Percentiles rank a stretch among this genome's conserved stretches.
phyloP scores from a whole-genome alignment of 2,888 invertebrate genomes.

The Noctua comes region DNA sequence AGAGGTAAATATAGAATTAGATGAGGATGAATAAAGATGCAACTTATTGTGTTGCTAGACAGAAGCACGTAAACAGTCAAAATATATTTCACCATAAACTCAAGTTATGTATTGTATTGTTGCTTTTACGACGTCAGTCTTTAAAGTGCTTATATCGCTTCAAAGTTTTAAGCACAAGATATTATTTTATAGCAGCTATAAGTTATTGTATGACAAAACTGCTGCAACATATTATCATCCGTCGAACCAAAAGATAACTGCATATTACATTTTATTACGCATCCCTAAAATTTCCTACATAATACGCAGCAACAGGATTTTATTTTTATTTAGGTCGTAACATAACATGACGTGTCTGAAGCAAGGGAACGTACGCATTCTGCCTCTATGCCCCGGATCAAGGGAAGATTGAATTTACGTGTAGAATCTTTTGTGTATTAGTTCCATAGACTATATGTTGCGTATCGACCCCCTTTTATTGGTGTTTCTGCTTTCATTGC shows the following conservation, averaged over 20 bases:
- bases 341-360: conserved; percentile 49
- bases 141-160: not conserved
- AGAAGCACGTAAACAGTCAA: not conserved
- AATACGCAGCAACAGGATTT: conserved; percentile 43
- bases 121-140: not conserved
- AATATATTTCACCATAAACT: not conserved
- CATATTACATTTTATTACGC: conserved; percentile 42
- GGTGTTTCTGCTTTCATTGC: conserved; percentile 26
- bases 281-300: conserved; percentile 26
- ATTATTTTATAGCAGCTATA: not conserved
- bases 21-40: not conserved
- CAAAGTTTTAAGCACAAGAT: not conserved
- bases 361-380: conserved; percentile 58
- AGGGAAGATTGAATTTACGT: conserved; percentile 70
- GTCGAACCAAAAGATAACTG: conserved; percentile 6
- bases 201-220: conserved; percentile 2
- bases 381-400: conserved; percentile 68
- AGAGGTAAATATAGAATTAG: not conserved
- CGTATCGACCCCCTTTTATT: conserved; percentile 49
- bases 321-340: conserved; percentile 62
- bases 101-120: not conserved
- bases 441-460: conserved; percentile 46
- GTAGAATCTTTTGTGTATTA: conserved; percentile 50
- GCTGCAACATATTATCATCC: not conserved
- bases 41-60: not conserved